Percentiles rank a stretch among this genome's conserved stretches.
These are phyloP conservation scores for Cossypha dichroa DNA, from an alignment of 2,797 vertebrate genomes.

Conservation along the genomic window DNA sequence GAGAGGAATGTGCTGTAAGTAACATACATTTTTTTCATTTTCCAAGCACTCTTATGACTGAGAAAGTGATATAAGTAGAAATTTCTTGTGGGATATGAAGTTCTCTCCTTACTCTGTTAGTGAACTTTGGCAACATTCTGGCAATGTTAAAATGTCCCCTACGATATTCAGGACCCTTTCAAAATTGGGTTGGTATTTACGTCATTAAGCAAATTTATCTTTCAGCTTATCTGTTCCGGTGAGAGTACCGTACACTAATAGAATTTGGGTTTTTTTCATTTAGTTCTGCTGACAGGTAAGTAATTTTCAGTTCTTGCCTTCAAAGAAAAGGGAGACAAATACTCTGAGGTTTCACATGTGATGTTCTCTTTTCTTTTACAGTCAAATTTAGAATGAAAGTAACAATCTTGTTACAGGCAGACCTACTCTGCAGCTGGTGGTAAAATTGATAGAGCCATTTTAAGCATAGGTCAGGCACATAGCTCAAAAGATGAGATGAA, in stretches of 20 bases:
- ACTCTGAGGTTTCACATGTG: neutral
- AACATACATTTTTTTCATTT: neutral
- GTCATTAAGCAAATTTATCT: constrained; percentile 10
- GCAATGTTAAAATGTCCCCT: neutral
- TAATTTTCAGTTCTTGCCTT: neutral
- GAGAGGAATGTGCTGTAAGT: neutral
- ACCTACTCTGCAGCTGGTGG: neutral
- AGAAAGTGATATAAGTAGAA: neutral
- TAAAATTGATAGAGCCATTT: neutral
- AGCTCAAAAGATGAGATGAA: neutral
- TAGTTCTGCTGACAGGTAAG: neutral
- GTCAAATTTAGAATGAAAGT: neutral
- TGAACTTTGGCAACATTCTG: neutral
- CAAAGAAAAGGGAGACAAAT: neutral
- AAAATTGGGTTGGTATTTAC: constrained; percentile 12
- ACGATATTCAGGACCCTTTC: neutral
- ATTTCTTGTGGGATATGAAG: neutral
- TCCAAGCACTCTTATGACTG: neutral
- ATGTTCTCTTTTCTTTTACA: neutral
- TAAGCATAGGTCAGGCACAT: neutral
- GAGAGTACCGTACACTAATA: neutral
- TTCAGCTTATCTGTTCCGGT: neutral
- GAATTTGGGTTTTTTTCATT: neutral
- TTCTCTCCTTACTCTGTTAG: neutral
- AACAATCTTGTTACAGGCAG: neutral